Base-by-base conservation (phyloP, 2,888 invertebrate species). In the Brachylomia viminalis region DNA sequence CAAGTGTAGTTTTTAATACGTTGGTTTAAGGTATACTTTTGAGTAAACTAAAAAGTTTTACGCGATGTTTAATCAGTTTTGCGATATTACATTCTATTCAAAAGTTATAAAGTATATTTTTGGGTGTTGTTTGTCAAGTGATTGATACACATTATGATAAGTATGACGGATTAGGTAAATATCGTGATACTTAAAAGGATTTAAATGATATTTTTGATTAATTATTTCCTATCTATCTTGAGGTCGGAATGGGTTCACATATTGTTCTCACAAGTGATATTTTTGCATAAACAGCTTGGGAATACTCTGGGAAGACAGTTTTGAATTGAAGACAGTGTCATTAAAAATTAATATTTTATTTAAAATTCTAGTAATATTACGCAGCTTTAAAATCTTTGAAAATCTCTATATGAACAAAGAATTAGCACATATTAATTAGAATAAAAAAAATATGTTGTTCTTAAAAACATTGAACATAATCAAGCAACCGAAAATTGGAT, bases 101-200 rank as follows among this genome's bases (percentile, higher is more conserved):
- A 7, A 30, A 23, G 13, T 0, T 0, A 11, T 65, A 84, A 33
- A 70, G 78, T 73, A 10, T 1, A 54, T 20, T 80, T 86, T 83
- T 66, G 33, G 30, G 13, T 66, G 59, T 20, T 0, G 0, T 8
- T 42, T 79, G 69, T 56, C 27, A 61, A 72, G 56, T 70, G 77
- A 87, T 86, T 80, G 79, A 88, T 77, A 77, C 75, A 83, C 71
- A 86, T 83, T 88, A 88, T 89, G 88, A 74, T 75, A 88, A 86
- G 75, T 85, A 82, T 93, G 93, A 93, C 90, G 90, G 94, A 94
- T 94, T 94, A 94, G 91, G 92, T 92, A 94, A 94, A 94, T 94
- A 88, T 90, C 83, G 76, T 79, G 72, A 87, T 88, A 82, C 69
- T 83, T 74, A 75, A 42, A 86, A 75, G 84, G 81, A 88, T 87